Percentiles rank a stretch among this genome's conserved stretches.
Conservation (phyloP, 30 jellyfish, hydroid and myxozoan genomes). For the Nemopilema nomurai region DNA sequence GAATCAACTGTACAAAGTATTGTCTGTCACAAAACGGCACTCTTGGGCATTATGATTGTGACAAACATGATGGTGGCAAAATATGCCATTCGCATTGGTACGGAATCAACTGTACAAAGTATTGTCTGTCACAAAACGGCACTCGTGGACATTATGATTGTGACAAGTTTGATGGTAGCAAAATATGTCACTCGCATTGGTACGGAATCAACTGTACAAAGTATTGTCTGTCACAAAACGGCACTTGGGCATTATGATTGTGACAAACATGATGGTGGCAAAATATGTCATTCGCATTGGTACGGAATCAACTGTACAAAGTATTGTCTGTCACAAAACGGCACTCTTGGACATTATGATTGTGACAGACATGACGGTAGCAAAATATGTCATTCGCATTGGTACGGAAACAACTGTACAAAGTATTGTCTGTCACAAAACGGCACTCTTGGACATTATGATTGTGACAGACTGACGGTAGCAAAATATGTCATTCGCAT, state of each 20-base stretch:
- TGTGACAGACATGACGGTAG: constrained; percentile 35
- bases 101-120: constrained; percentile 12
- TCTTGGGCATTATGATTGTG: constrained; percentile 8
- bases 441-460: constrained; percentile 47
- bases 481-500: constrained; percentile 8
- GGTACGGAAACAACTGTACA: constrained; percentile 63
- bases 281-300: constrained; percentile 52
- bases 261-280: constrained; percentile 33
- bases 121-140: constrained; percentile 14
- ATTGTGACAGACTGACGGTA: constrained; percentile 37
- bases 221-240: constrained; percentile 19
- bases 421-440: constrained; percentile 35
- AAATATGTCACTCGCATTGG: constrained; percentile 22
- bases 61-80: background rate
- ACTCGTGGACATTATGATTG: constrained; percentile 44
- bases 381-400: constrained; percentile 24
- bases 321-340: constrained; percentile 45
- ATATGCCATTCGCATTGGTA: constrained; percentile 30
- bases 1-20: background rate
- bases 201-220: constrained; percentile 23
- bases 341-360: constrained; percentile 26
- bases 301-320: constrained; percentile 47
- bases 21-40: background rate
- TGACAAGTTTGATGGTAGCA: constrained; percentile 31
- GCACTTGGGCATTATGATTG: constrained; percentile 57